These are phyloP conservation scores for Acanthis flammea DNA, from an alignment of 2,797 vertebrate species.

Conservation along the genomic window DNA sequence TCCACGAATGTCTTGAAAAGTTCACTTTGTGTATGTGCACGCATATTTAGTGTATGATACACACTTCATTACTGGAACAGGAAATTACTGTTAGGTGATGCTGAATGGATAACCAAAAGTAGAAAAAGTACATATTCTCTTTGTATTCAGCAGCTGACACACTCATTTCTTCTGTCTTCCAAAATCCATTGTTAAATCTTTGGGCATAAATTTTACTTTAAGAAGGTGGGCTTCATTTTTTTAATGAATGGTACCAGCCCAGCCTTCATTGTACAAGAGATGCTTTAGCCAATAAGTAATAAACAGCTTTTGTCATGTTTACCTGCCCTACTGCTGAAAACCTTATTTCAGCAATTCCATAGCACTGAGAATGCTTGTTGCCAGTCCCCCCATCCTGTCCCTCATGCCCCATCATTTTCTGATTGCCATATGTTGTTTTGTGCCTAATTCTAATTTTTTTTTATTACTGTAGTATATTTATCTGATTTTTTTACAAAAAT, in stretches of 20 bases:
- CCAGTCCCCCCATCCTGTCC: no score
- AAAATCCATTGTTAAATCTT: background rate
- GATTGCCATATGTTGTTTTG: background rate
- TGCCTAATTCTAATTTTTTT: background rate
- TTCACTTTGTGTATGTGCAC: background rate
- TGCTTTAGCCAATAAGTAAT: background rate
- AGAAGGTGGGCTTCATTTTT: background rate
- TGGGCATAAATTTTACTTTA: background rate
- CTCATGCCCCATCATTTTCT: accelerated
- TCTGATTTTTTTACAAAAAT: background rate
- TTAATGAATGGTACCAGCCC: background rate
- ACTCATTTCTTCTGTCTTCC: background rate
- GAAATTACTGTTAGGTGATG: background rate
- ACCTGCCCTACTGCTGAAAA: background rate
- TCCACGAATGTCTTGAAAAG: background rate
- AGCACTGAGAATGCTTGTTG: background rate
- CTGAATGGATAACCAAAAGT: background rate
- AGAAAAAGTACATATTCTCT: background rate
- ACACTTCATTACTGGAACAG: background rate
- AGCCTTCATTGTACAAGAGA: background rate
- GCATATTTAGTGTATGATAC: background rate
- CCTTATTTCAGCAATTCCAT: background rate
- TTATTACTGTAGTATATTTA: background rate
- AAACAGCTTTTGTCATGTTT: background rate
- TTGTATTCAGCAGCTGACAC: background rate